Evolutionary conservation across 1,140 invertebrate species (phyloP).

Genomic region (Eueides isabella): DNA sequence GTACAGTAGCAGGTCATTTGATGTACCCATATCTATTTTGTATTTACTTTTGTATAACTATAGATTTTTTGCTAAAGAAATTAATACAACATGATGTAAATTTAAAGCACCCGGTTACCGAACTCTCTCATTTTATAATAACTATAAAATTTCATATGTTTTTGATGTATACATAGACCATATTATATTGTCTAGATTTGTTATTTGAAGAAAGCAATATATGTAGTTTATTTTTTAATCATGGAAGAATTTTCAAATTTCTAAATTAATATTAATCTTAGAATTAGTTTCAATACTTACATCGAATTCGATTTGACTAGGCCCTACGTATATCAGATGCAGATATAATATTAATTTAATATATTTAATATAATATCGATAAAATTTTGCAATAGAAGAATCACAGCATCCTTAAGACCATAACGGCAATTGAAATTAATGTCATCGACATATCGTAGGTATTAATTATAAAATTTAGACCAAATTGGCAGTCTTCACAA

Average conservation of each 20-base stretch:
- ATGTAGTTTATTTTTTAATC: constrained; percentile 52
- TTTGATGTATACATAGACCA: constrained; percentile 70
- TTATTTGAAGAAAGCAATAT: constrained; percentile 68
- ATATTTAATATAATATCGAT: constrained; percentile 68
- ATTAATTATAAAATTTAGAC: constrained; percentile 82
- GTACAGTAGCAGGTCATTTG: constrained; percentile 37
- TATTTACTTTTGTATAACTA: constrained; percentile 55
- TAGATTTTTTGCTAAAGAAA: constrained; percentile 74
- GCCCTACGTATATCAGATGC: constrained; percentile 77
- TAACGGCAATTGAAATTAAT: constrained; percentile 79
- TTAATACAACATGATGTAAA: constrained; percentile 79
- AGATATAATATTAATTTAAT: constrained; percentile 71
- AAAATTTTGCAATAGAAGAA: constrained; percentile 81
- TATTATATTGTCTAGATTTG: constrained; percentile 74
- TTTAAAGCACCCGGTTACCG: constrained; percentile 81
- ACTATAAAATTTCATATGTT: constrained; percentile 74
- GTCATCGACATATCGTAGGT: constrained; percentile 77
- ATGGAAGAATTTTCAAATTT: constrained; percentile 77
- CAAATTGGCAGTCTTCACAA: constrained; percentile 82
- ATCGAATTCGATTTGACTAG: constrained; percentile 77
- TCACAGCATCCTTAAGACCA: constrained; percentile 81
- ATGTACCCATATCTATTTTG: constrained; percentile 25
- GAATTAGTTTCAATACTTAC: constrained; percentile 71
- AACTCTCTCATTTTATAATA: constrained; percentile 79
- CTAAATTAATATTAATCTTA: constrained; percentile 69